Evolutionary conservation across 2,888 invertebrate genomes (phyloP), one percentile per base, ranked within the genome.

Genomic region (Nomada ferruginata): DNA sequence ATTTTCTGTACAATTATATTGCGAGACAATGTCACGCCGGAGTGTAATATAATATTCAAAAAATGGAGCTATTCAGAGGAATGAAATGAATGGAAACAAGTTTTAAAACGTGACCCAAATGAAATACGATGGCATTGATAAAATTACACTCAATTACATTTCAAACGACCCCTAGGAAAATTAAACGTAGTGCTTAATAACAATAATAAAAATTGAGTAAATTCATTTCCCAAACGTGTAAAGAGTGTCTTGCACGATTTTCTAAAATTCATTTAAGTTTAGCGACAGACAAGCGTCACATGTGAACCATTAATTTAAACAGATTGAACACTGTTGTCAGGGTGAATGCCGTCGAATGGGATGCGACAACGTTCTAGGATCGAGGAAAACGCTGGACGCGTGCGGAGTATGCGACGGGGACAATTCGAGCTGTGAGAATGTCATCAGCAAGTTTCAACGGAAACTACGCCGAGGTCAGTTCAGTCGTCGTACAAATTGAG

Each of bases 371-470:
- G 93, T 95, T 76, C 94, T 96, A 60, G 95, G 95, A 72, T 96
- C 96, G 0, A 93, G 93, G 59, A 92, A 94, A 74, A 90, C 90
- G 69, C 92, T 94, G 81, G 96, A 96, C 91, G 92, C 93, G 26
- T 97, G 97, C 90, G 96, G 96, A 2, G 94, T 95, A 63, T 97
- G 96, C 90, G 95, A 95, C 47, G 96, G 96, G 15, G 95, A 95
- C 91, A 95, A 95, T 90, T 94, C 95, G 23, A 94, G 95, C 63
- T 96, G 96, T 91, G 94, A 94, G 57, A 94, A 94, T 70, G 93
- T 95, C 92, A 91, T 91, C 84, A 91, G 91, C 82, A 91, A 91
- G 79, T 93, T 94, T 89, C 91, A 92, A 53, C 93, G 94, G 85
- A 94, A 91, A 88, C 91, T 95, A 69, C 94, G 94, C 84, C 92